These are phyloP conservation scores for Hemibagrus wyckioides DNA, from an alignment of 2,113 vertebrate genomes.

Conservation along the genomic window DNA sequence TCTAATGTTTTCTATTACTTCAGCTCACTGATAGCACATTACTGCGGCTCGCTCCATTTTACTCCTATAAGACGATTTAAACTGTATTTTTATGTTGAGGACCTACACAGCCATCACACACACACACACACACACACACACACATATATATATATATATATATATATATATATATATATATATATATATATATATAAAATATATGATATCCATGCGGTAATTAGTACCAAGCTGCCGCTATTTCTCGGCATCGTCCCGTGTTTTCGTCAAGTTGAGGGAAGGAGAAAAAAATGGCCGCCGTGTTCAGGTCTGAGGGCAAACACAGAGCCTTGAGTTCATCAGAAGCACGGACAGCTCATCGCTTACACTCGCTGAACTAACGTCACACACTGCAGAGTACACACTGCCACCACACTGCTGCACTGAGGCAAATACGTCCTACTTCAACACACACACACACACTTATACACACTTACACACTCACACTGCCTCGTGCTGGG, in stretches of 20 bases:
- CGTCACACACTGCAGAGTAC: constrained; percentile 72
- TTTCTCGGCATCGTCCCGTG: not conserved
- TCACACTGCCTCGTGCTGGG: constrained; percentile 50
- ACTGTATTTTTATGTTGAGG: constrained; percentile 12
- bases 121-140: not conserved
- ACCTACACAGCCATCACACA: not conserved
- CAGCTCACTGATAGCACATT: constrained; percentile 56
- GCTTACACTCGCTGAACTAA: constrained; percentile 74
- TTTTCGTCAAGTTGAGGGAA: not conserved
- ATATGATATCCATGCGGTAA: constrained; percentile 19
- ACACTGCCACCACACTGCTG: constrained; percentile 47
- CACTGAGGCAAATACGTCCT: constrained; percentile 75
- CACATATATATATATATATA: not conserved
- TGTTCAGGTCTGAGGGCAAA: constrained; percentile 49
- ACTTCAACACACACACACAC: constrained; percentile 45
- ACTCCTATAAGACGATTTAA: constrained; percentile 22
- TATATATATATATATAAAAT: no score
- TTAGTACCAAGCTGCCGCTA: constrained; percentile 21
- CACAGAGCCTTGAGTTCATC: constrained; percentile 65
- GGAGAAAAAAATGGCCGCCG: constrained; percentile 23
- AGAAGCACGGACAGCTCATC: constrained; percentile 69
- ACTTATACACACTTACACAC: no score
- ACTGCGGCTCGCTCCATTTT: constrained; percentile 59
- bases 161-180: constrained; percentile 6
- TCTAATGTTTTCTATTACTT: constrained; percentile 65